Percentiles rank a stretch among this genome's conserved stretches.
Conservation (phyloP, 2,113 vertebrate genomes). For the Alces alces region DNA sequence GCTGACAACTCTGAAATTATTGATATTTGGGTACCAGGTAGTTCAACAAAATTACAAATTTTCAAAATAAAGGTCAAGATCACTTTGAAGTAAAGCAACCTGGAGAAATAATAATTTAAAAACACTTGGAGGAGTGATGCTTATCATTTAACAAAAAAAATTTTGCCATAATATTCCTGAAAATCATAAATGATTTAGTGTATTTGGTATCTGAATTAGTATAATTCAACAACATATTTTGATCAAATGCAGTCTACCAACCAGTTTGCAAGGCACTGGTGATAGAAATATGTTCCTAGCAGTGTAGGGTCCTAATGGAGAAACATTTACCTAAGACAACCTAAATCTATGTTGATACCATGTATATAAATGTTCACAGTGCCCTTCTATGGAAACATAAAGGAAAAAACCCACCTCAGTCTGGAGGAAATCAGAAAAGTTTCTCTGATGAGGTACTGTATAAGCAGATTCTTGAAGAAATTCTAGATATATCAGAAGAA, state of each 20-base stretch:
- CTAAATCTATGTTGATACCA: background rate
- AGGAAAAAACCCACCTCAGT: background rate
- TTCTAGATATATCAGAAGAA: background rate
- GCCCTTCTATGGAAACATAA: background rate
- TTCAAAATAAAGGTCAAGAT: background rate
- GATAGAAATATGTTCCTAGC: background rate
- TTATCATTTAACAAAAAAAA: background rate
- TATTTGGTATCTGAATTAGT: background rate
- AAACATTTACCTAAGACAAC: background rate
- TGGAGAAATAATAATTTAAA: background rate
- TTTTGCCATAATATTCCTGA: background rate
- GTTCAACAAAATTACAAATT: background rate
- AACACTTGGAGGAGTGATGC: background rate
- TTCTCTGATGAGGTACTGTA: background rate
- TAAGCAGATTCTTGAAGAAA: background rate
- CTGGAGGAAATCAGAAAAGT: background rate
- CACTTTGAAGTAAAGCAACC: slow-evolving; percentile 21
- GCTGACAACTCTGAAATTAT: background rate
- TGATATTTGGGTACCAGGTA: background rate
- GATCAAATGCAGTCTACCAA: background rate
- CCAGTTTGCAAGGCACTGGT: background rate
- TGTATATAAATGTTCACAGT: background rate
- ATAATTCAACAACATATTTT: background rate
- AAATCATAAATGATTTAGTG: background rate
- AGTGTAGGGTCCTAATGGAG: background rate